Base-by-base conservation (phyloP, 1,140 invertebrate species). In the Copidosoma floridanum region DNA sequence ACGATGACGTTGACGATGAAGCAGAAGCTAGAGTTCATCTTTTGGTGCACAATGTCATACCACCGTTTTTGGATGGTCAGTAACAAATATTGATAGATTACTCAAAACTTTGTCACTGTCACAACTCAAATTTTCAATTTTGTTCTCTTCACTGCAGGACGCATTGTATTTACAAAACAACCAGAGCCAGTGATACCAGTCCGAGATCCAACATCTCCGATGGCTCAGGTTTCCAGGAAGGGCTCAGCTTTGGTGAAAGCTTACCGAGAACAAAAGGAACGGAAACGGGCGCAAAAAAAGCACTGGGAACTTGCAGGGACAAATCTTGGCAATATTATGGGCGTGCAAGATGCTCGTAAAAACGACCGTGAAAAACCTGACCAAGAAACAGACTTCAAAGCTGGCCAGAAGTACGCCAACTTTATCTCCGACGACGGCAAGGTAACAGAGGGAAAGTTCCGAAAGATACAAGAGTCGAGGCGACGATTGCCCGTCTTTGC, bases 91-190 rank as follows among this genome's bases (percentile, higher is more conserved):
- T 41, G 18, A 16, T 18, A 20, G 7, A 16, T 3, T 43, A 21
- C 8, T 43, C 23, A 0, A 32, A 32, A 46, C 20, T 24, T 24
- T 21, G 44, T 37, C 32, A 38, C 26, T 57, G 26, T n/a, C n/a
- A n/a, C n/a, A n/a, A 27, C 47, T 12, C 40, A 20, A 40, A 48
- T 44, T 43, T 59, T 43, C 11, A 37, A 38, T 56, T 51, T 14
- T 47, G 23, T 21, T 29, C 48, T 43, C 23, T 52, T 61, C 26
- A 55, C 0, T 44, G 7, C 41, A 75, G 71, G 76, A 1, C 84
- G 97, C 38, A 98, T 99, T 71, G 96, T 98, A 0, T 99, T 99
- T 71, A 99, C 98, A 0, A 99, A 99, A 76, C 97, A 99, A 77
- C 95, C 95, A 8, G 96, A 99, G 77, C 79, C 79, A 4, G 77